A percentile compares a stretch with the other conserved stretches of the same genome.
Evolutionary conservation across 1,140 invertebrate genomes (phyloP).

Genomic region (Nasonia vitripennis): DNA sequence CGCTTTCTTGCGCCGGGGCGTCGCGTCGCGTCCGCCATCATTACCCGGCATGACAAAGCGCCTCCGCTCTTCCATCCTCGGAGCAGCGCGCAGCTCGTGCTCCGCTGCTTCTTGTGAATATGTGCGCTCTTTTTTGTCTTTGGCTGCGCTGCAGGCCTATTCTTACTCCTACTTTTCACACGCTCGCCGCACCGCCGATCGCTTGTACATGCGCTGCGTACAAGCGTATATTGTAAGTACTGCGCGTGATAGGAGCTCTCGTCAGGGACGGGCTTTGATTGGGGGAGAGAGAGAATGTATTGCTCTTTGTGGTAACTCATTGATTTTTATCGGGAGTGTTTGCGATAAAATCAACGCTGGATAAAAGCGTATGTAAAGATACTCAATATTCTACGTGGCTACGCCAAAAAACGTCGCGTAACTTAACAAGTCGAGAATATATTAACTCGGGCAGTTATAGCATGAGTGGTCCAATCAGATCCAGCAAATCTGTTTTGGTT

Average conservation of each 20-base stretch:
- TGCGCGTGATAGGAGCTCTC: not conserved
- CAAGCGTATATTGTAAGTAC: not conserved
- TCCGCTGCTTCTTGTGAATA: not conserved
- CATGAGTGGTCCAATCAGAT: too few species aligned
- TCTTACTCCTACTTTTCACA: conserved; percentile 52
- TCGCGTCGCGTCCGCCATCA: conserved; percentile 63
- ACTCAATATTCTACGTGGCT: too few species aligned
- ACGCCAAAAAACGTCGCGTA: too few species aligned
- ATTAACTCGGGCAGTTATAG: too few species aligned
- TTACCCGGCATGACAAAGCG: conserved; percentile 69
- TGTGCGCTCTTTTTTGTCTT: conserved; percentile 17
- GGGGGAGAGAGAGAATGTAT: not conserved
- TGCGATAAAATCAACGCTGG: not conserved
- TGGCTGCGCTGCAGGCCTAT: conserved; percentile 15
- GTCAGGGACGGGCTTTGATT: not conserved
- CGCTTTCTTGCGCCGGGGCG: conserved; percentile 54
- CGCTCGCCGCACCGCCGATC: conserved; percentile 4
- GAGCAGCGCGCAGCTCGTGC: not conserved
- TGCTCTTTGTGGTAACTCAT: not conserved
- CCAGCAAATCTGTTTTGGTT: too few species aligned
- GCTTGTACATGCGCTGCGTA: not conserved
- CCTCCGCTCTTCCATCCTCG: conserved; percentile 40
- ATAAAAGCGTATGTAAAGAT: too few species aligned
- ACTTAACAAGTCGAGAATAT: too few species aligned
- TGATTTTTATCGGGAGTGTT: not conserved